Percentiles rank a stretch among this genome's conserved stretches.
phyloP scores from a whole-genome alignment of 1,140 invertebrate species.

The Onthophagus taurus region DNA sequence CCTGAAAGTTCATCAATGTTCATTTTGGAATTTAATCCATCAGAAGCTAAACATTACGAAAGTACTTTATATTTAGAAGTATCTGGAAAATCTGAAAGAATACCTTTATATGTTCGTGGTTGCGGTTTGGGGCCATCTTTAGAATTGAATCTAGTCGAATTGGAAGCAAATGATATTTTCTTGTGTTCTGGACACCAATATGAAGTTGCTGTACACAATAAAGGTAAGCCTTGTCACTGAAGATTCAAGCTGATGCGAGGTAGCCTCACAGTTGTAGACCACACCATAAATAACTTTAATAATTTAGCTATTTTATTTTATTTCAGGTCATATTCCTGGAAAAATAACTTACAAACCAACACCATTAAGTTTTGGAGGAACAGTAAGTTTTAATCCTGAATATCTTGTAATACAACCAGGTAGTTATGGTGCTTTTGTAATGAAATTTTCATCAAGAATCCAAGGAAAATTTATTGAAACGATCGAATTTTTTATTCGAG shows the following conservation, averaged over 20 bases:
- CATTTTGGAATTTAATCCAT: conserved; percentile 25
- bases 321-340: conserved; percentile 30
- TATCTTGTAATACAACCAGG: conserved; percentile 21
- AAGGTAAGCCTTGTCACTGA: conserved; percentile 14
- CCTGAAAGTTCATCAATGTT: conserved; percentile 22
- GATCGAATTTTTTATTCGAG: conserved; percentile 26
- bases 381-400: conserved; percentile 21
- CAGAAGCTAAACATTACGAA: conserved; percentile 16
- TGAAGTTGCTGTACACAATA: conserved; percentile 26
- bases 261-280: neutral
- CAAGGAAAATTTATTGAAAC: conserved; percentile 32
- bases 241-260: too few relatives aligned
- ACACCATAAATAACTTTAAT: neutral
- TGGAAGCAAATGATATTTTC: conserved; percentile 27
- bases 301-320: neutral
- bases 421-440: conserved; percentile 19
- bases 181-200: conserved; percentile 29
- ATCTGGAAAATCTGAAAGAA: conserved; percentile 20
- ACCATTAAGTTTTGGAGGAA: conserved; percentile 23
- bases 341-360: conserved; percentile 23
- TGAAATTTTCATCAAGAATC: conserved; percentile 25
- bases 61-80: conserved; percentile 26
- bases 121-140: conserved; percentile 25
- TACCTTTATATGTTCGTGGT: conserved; percentile 25
- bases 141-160: conserved; percentile 19